Evolutionary conservation across 1,140 invertebrate genomes (phyloP), one percentile per base, ranked within the genome.

Genomic region (Stegodyphus mimosarum): DNA sequence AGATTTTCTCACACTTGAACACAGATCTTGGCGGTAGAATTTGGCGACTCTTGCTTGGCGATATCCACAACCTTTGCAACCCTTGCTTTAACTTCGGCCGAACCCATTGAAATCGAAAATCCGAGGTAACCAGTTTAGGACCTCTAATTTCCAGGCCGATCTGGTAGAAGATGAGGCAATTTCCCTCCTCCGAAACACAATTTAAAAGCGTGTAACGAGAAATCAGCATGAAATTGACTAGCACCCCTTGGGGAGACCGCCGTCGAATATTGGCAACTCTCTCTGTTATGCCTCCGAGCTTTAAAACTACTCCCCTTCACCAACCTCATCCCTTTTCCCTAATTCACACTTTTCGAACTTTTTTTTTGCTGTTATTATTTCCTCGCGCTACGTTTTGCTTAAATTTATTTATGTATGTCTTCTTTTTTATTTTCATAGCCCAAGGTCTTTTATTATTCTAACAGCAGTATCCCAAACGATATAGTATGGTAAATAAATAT

Each of bases 211-310:
- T 84, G 81, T 84, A 84, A 84, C 81, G 81, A 84, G 81, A 84
- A 84, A 84, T 84, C 81, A 84, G 81, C 81, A 84, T 84, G 81
- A 84, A 84, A 84, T 84, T 84, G 81, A 84, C 81, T 84, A 84
- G 81, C 52, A 76, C 60, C 81, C 81, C 81, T 64, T 67, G 72
- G 81, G 72, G 72, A 50, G n/a, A 72, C 48, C 9, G 55, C 63
- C 49, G 49, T 48, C 79, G 79, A 81, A 81, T 81, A 81, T 81
- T 81, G 79, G 79, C 79, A 81, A 81, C 79, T 72, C 79, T 60
- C 67, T 60, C 53, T 81, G 71, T 52, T 81, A 71, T 74, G 79
- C 79, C 81, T 76, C 64, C 63, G 72, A 84, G 81, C 81, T 70
- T 84, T 84, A 84, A 84, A 84, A 75, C 81, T 75, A 33, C 33